These are phyloP conservation scores for Drosophila mojavensis DNA, from an alignment of 1,140 invertebrate species.

Conservation along the genomic window DNA sequence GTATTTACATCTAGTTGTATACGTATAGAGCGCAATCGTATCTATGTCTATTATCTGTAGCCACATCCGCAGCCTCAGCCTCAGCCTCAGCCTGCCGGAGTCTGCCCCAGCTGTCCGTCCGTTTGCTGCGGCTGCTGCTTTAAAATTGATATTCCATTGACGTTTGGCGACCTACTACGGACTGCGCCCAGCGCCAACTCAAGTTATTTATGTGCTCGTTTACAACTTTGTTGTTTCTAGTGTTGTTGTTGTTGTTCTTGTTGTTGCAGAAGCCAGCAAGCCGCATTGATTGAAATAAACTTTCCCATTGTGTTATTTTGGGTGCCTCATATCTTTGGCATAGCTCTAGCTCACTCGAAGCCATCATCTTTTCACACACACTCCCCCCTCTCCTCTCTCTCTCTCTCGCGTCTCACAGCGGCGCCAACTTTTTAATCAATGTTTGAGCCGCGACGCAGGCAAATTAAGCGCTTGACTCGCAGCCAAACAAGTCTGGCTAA, in stretches of 20 bases:
- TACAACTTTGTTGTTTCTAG: constrained; percentile 64
- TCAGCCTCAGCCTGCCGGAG: not conserved
- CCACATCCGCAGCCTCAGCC: constrained; percentile 38
- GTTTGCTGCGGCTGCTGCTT: constrained; percentile 28
- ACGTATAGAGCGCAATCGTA: constrained; percentile 24
- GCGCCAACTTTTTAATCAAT: constrained; percentile 77
- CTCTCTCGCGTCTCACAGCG: not conserved
- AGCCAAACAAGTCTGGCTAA: not conserved
- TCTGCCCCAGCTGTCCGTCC: not conserved
- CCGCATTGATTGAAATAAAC: constrained; percentile 78
- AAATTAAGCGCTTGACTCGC: constrained; percentile 45
- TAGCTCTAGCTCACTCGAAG: constrained; percentile 11
- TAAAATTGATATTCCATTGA: constrained; percentile 81
- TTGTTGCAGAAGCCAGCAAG: constrained; percentile 28
- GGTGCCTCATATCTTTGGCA: constrained; percentile 37
- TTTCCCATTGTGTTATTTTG: constrained; percentile 60
- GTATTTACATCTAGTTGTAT: constrained; percentile 4
- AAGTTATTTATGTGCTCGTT: constrained; percentile 79
- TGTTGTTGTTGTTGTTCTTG: too few relatives aligned
- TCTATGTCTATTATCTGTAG: constrained; percentile 63
- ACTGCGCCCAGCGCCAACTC: constrained; percentile 37
- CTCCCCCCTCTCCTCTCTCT: not conserved
- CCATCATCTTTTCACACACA: not conserved
- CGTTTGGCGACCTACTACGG: constrained; percentile 61
- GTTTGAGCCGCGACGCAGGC: constrained; percentile 38